Base-by-base conservation (phyloP, 2,797 vertebrate genomes). In the Toxotes lorentzi region DNA sequence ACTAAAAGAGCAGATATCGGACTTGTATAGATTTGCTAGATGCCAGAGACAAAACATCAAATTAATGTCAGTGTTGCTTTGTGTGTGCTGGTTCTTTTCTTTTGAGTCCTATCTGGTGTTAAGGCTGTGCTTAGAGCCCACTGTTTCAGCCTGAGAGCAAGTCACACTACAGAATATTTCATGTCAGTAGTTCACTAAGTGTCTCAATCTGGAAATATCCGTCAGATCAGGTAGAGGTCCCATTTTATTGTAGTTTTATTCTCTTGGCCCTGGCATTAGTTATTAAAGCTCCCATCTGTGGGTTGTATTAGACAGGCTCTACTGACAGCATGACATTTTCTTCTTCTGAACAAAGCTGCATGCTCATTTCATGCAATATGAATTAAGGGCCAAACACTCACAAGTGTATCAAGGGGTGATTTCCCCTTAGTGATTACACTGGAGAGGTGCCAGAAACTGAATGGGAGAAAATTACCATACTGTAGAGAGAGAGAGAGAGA, bases 301-400 rank as follows among this genome's bases (percentile, higher is more conserved):
- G 43, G 74, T 70, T 64, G 76, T 79, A 85, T 90, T 86, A 88
- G 91, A 91, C 79, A 79, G 76, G 76, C 88, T 90, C 74, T 50
- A 59, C 83, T 85, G 80, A 86, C 79, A 68, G 48, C 73, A 78
- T 76, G 85, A 72, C 73, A 68, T 88, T 87, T 80, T 87, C 73
- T 80, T 69, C 30, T 16, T 43, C 40, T 72, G 80, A 87, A 91
- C 90, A 90, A 83, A 90, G 83, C 78, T 80, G 76, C 71, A 79
- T 82, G 79, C 82, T 89, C 66, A 88, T 85, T 90, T 88, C 84
- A 87, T 88, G 73, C 78, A 64, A 78, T 79, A 78, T 77, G 74
- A 91, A 92, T 88, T 67, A 88, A 83, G 82, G 82, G 83, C 75
- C 88, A 86, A 87, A 84, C 81, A 83, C 76, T 79, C 83, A 82